Percentiles rank a stretch among this genome's conserved stretches.
Evolutionary conservation across 1,140 invertebrate species (phyloP).

Genomic region (Dinoponera quadriceps): DNA sequence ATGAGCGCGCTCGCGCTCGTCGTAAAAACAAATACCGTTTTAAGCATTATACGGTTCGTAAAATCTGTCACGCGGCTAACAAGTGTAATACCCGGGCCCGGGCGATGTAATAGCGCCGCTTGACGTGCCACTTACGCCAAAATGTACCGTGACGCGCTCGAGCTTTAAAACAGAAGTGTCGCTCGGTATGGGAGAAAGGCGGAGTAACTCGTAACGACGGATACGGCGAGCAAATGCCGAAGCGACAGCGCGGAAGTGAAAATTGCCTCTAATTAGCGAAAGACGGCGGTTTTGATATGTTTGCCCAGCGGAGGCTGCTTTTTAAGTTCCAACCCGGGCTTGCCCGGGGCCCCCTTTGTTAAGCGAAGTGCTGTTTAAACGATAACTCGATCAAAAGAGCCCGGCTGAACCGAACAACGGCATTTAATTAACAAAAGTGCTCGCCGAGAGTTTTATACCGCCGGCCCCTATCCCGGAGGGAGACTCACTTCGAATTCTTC

Average conservation of each 20-base stretch:
- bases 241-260: conserved; percentile 12
- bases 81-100: background rate
- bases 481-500: conserved; percentile 60
- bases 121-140: background rate
- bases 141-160: background rate
- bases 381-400: conserved; percentile 84
- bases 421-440: conserved; percentile 85
- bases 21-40: conserved; percentile 17
- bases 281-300: conserved; percentile 79
- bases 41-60: conserved; percentile 3
- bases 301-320: conserved; percentile 73
- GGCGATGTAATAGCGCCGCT: conserved; percentile 1
- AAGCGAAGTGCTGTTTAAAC: conserved; percentile 79
- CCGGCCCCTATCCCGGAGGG: conserved; percentile 26
- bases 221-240: background rate
- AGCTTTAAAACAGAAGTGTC: background rate
- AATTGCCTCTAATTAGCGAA: conserved; percentile 80
- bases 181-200: background rate
- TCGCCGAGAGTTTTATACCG: conserved; percentile 79
- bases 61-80: conserved; percentile 19
- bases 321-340: conserved; percentile 77
- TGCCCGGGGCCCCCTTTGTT: conserved; percentile 75
- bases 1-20: background rate
- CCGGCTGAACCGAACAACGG: conserved; percentile 81
- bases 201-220: background rate